Evolutionary conservation across 1,140 invertebrate genomes (phyloP).

Genomic region (Drosophila subpulchrella): DNA sequence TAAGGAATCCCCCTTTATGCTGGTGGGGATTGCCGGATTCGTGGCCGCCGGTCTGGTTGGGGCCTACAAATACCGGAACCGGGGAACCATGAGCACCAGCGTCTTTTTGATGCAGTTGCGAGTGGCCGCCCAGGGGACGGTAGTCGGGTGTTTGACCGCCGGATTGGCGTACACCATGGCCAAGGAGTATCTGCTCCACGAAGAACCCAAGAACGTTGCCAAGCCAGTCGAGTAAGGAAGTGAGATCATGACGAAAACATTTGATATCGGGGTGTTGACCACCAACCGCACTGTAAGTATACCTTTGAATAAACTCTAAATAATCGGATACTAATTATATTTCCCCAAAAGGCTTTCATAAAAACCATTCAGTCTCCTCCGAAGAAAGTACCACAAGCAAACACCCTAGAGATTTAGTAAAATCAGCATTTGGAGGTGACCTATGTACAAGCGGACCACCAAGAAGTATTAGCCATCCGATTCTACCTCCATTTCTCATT

Average conservation of each 20-base stretch:
- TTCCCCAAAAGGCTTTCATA: not conserved
- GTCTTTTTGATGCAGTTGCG: constrained; percentile 93
- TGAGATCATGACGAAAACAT: not conserved
- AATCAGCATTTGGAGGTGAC: not conserved
- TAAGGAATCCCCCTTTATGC: constrained; percentile 88
- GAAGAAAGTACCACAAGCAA: not conserved
- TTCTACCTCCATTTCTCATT: not conserved
- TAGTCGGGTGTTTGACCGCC: constrained; percentile 89
- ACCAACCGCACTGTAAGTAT: not conserved
- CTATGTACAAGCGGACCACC: not conserved
- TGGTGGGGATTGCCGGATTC: constrained; percentile 89
- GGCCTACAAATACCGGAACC: constrained; percentile 89
- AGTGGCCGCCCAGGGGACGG: constrained; percentile 92
- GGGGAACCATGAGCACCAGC: constrained; percentile 91
- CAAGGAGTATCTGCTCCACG: constrained; percentile 87
- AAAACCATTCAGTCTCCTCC: not conserved
- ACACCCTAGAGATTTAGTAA: not conserved
- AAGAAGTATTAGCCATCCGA: constrained; percentile 84
- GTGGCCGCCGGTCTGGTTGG: constrained; percentile 88
- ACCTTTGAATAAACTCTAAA: not conserved
- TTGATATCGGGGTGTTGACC: not conserved
- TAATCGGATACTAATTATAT: not conserved
- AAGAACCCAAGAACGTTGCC: constrained; percentile 87
- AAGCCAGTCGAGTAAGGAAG: not conserved
- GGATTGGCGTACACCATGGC: constrained; percentile 89